Evolutionary conservation across 2,797 vertebrate genomes (phyloP).

Genomic region (Momotus momota): DNA sequence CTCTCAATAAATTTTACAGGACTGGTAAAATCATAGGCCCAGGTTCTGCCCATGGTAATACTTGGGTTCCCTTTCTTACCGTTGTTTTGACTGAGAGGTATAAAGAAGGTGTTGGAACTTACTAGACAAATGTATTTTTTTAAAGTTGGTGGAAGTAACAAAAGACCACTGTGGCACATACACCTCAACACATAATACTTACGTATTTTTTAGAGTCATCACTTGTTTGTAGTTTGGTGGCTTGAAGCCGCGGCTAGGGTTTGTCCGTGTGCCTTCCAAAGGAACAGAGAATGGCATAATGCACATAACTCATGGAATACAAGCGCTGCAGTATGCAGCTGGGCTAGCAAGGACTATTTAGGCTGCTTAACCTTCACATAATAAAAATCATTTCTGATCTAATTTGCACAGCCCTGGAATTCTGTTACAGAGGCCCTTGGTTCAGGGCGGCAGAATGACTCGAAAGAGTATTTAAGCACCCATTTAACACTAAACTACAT

Average conservation of each 20-base stretch:
- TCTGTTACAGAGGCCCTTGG: neutral
- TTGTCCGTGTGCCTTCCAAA: neutral
- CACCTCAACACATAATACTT: neutral
- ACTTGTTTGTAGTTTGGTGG: neutral
- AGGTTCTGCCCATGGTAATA: neutral
- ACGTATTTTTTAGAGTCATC: neutral
- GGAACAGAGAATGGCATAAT: neutral
- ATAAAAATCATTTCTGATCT: neutral
- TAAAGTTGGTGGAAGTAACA: neutral
- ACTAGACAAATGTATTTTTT: neutral
- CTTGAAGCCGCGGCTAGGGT: neutral
- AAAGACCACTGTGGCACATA: neutral
- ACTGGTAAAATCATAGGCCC: neutral
- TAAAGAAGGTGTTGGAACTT: neutral
- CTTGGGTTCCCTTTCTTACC: neutral
- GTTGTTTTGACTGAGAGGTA: neutral
- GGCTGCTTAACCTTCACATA: neutral
- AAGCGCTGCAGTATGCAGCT: neutral
- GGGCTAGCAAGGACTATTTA: neutral
- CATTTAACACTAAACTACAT: neutral
- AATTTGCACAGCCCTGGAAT: neutral
- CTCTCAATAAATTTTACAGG: neutral
- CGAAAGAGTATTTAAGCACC: neutral
- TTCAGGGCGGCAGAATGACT: neutral
- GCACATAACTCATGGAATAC: neutral